phyloP scores from a whole-genome alignment of 2,797 vertebrate genomes.

The Leuciscus waleckii region DNA sequence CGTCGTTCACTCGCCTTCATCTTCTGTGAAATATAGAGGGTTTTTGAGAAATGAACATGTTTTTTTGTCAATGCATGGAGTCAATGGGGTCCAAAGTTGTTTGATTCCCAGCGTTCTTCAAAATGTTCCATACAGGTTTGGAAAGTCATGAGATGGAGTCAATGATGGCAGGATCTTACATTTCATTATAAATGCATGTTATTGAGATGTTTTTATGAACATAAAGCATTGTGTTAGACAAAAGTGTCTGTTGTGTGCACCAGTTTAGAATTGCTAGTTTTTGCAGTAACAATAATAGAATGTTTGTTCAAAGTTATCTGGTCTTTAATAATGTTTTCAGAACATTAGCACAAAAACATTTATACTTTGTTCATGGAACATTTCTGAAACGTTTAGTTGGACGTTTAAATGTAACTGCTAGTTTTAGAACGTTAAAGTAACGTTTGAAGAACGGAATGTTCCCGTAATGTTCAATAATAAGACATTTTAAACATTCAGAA shows the following conservation, averaged over 20 bases:
- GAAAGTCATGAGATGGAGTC: background rate
- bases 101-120: background rate
- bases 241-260: background rate
- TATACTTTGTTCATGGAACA: no score
- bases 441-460: no score
- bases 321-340: no score
- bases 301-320: no score
- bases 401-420: no score
- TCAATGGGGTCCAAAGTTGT: background rate
- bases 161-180: background rate
- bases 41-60: background rate
- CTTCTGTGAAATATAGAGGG: background rate
- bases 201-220: background rate
- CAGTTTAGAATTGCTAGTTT: background rate
- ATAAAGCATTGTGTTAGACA: background rate
- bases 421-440: no score
- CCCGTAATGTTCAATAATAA: no score
- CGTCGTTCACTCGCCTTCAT: background rate
- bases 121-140: background rate
- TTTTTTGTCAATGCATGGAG: background rate
- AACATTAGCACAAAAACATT: no score
- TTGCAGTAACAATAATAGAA: no score
- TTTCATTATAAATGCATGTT: background rate
- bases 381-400: no score
- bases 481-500: background rate